These are phyloP conservation scores for Melikaiella ostensackeni DNA, from an alignment of 2,888 invertebrate species.

Conservation along the genomic window DNA sequence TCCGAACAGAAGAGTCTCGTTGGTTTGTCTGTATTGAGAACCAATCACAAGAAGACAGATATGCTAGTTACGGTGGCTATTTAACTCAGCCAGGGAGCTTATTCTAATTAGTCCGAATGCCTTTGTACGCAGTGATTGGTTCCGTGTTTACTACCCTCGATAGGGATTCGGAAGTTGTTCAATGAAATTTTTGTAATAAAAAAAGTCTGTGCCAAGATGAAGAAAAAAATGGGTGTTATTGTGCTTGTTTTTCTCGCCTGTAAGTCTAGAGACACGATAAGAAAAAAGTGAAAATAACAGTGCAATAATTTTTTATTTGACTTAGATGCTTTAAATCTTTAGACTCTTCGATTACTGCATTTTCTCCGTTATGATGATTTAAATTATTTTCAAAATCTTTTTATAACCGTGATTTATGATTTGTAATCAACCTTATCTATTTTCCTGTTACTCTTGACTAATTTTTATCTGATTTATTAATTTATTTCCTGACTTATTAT, in stretches of 20 bases:
- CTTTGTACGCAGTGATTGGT: not conserved
- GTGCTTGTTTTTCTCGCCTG: slow-evolving; percentile 2
- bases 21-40: not conserved
- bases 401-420: no score
- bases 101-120: not conserved
- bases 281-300: not conserved
- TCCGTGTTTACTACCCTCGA: not conserved
- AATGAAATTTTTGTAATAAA: not conserved
- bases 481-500: no score
- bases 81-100: slow-evolving; percentile 13
- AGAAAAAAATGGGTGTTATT: not conserved
- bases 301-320: not conserved
- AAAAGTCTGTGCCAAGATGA: not conserved
- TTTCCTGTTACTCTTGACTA: no score
- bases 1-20: not conserved
- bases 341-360: no score
- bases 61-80: slow-evolving; percentile 21
- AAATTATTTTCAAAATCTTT: no score
- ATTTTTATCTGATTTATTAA: no score
- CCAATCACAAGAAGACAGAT: slow-evolving; percentile 38
- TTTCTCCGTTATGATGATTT: no score
- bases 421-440: no score
- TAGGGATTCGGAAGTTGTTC: not conserved
- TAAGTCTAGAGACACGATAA: not conserved
- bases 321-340: no score